Conservation (phyloP, 2,888 invertebrate species). For the Tetanocera ferruginea region DNA sequence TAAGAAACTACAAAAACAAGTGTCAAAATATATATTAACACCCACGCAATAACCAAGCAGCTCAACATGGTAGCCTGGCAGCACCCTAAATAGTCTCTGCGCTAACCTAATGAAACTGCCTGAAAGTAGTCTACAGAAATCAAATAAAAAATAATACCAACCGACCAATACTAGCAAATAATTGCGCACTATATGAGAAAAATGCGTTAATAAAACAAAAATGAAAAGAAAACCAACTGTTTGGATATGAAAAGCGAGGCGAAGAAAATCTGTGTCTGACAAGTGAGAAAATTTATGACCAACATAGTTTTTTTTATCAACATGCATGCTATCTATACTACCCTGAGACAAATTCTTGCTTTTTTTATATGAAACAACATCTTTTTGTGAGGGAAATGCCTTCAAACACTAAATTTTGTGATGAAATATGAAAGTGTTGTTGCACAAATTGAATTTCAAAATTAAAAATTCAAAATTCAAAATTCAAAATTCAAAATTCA, state of each 20-base stretch:
- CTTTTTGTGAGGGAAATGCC: no score
- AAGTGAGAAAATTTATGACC: constrained; percentile 33
- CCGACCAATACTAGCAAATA: background rate
- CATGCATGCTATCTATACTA: no score
- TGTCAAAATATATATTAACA: background rate
- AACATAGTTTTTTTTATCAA: background rate
- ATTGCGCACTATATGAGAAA: background rate
- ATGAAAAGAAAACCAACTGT: constrained; percentile 12
- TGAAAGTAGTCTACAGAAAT: constrained; percentile 9
- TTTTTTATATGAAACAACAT: no score
- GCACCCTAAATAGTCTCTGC: background rate
- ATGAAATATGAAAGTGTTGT: no score
- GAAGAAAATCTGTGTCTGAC: constrained; percentile 3
- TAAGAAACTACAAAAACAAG: constrained; percentile 9
- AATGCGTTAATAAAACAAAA: background rate
- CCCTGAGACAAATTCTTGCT: no score
- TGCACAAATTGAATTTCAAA: no score
- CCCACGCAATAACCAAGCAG: background rate
- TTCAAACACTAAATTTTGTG: no score
- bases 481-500: no score
- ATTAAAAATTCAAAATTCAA: no score
- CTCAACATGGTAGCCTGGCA: background rate
- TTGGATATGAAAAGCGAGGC: background rate
- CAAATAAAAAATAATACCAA: background rate
- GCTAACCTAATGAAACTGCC: constrained; percentile 1